Conservation (phyloP, 2,113 vertebrate genomes). For the Halichoeres trimaculatus region DNA sequence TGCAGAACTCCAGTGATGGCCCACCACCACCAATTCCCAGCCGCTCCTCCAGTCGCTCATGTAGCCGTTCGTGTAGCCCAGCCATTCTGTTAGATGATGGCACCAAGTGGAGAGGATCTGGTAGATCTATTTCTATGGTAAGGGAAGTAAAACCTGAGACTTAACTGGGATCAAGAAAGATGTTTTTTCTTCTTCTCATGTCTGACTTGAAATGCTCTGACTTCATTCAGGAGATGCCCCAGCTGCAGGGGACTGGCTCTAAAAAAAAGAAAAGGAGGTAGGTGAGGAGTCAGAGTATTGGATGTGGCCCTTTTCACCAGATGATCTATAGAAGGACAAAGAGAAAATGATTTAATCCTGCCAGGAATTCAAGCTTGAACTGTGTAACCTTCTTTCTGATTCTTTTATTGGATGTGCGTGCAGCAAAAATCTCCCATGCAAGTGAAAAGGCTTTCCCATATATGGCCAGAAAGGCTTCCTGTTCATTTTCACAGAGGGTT, state of each 20-base stretch:
- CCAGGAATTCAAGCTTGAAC: neutral
- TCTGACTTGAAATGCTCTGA: constrained; percentile 11
- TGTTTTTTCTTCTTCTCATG: neutral
- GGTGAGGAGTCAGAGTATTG: constrained; percentile 19
- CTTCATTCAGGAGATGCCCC: constrained; percentile 75
- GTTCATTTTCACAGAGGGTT: constrained; percentile 60
- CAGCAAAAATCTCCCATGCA: constrained; percentile 26
- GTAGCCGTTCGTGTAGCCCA: constrained; percentile 72
- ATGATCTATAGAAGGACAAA: neutral
- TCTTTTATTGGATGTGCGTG: constrained; percentile 19
- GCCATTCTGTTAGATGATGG: constrained; percentile 59
- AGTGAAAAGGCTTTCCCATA: constrained; percentile 56
- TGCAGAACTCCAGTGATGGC: constrained; percentile 79
- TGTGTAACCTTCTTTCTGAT: neutral
- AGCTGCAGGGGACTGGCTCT: constrained; percentile 47
- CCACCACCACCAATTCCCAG: constrained; percentile 70
- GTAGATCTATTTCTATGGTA: constrained; percentile 84
- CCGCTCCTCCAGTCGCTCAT: constrained; percentile 59
- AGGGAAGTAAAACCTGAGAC: constrained; percentile 51
- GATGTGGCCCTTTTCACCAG: neutral
- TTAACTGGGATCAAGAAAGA: too few relatives aligned
- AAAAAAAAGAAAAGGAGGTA: constrained; percentile 81
- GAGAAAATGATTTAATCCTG: neutral
- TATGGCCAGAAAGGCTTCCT: constrained; percentile 50
- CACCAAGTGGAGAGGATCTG: constrained; percentile 65